Conservation (phyloP, 2,888 invertebrate species). For the Onthophagus sagittarius region DNA sequence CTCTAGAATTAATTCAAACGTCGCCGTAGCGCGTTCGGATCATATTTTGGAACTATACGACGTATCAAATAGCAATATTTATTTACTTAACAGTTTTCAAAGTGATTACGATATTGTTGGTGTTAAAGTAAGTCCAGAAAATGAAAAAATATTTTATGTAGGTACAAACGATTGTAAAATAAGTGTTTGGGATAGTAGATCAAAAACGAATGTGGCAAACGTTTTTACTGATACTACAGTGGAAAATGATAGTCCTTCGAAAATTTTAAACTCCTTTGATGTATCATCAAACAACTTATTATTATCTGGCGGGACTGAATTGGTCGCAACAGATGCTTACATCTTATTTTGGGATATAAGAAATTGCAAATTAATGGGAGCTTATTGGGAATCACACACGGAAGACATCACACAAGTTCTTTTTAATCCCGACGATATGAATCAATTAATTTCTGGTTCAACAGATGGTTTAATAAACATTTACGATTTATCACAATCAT, state of each 20-base stretch:
- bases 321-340: conserved; percentile 66
- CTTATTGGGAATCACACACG: conserved; percentile 79
- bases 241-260: conserved; percentile 48
- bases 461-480: conserved; percentile 83
- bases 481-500: conserved; percentile 68
- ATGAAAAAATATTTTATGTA: conserved; percentile 58
- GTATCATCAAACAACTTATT: conserved; percentile 66
- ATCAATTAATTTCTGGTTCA: conserved; percentile 70
- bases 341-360: conserved; percentile 80
- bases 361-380: conserved; percentile 61
- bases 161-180: conserved; percentile 56
- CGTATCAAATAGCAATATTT: conserved; percentile 45
- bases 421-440: conserved; percentile 67
- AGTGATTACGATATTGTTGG: conserved; percentile 53
- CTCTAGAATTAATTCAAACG: conserved; percentile 42
- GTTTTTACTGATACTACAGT: conserved; percentile 38
- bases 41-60: conserved; percentile 51
- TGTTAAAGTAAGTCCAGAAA: conserved; percentile 56
- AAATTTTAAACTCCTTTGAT: conserved; percentile 70
- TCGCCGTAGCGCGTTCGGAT: conserved; percentile 53
- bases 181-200: conserved; percentile 58
- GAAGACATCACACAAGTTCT: conserved; percentile 73
- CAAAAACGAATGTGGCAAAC: background rate
- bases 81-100: conserved; percentile 43
- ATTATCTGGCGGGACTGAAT: conserved; percentile 71